Evolutionary conservation across 2,797 vertebrate species (phyloP).

Genomic region (Esox lucius): DNA sequence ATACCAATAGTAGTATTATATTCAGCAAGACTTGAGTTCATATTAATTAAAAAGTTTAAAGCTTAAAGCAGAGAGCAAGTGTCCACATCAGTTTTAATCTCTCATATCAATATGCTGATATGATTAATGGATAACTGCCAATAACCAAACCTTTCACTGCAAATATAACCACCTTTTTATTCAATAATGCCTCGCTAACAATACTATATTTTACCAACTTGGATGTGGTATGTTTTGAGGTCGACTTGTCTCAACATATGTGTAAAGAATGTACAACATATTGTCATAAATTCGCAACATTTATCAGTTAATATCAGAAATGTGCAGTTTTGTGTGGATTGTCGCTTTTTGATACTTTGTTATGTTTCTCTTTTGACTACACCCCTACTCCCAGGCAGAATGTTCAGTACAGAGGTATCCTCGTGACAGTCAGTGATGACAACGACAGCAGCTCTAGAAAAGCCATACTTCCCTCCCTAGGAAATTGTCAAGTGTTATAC

Average conservation of each 20-base stretch:
- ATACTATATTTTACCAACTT: constrained; percentile 10
- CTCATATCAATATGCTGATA: constrained; percentile 35
- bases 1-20: constrained; percentile 39
- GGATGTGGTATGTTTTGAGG: no score
- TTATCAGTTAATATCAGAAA: no score
- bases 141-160: no score
- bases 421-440: background rate
- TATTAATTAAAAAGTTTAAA: constrained; percentile 4
- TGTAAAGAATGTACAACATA: no score
- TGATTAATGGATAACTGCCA: constrained; percentile 14
- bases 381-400: constrained; percentile 11
- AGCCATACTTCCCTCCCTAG: constrained; percentile 9
- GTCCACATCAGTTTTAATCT: constrained; percentile 37
- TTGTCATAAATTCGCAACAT: no score
- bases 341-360: background rate
- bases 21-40: background rate
- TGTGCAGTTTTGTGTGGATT: no score
- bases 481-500: constrained; percentile 37
- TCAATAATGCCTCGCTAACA: constrained; percentile 45
- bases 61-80: background rate
- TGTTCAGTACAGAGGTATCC: constrained; percentile 13
- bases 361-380: constrained; percentile 12
- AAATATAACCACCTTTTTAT: constrained; percentile 23
- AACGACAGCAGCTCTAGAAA: constrained; percentile 21
- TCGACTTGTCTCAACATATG: no score